Evolutionary conservation across 2,888 invertebrate species (phyloP), one percentile per base, ranked within the genome.

Genomic region (Diadromus collaris): DNA sequence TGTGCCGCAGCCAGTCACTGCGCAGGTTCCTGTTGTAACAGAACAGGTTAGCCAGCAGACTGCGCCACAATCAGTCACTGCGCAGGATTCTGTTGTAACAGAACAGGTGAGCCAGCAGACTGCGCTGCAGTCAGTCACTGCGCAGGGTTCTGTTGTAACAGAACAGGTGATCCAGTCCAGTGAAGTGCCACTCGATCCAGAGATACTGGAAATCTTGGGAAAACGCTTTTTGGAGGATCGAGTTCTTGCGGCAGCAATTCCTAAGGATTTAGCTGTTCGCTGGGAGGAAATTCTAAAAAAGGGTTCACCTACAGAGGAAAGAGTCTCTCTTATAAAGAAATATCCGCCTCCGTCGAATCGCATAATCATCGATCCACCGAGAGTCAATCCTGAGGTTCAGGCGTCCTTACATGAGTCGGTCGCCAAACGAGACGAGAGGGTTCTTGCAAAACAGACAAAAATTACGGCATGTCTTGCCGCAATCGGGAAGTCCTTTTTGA

Each of bases 281-380:
- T 74, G 74, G 78, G 69, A 69, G 32, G 74, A 78, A 3, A 78
- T 78, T 10, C 21, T 74, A 13, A 69, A 69, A 21, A 64, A 63
- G 13, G 69, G 74, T 6, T 60, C 74, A n/a, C 54, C 78, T 41
- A 24, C 69, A 19, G 64, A 78, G 16, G 69, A 56, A 7, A 38
- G 58, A 29, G 29, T 46, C 7, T n/a, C 29, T 2, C 10, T 72
- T 1, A 41, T 78, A 13, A 69, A 74, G 56, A 69, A 74, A 48
- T 64, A 68, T 21, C 64, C 73, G 13, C 73, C 64, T 34, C 78
- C 78, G 16, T 48, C 64, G 13, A 74, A 78, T 58, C 51, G 71
- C 13, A 61, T 32, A 32, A 73, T 44, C 6, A 64, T 69, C 7
- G 67, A 60, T n/a, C 48, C 76, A 0, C 68, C 70, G 9, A 64